phyloP scores from a whole-genome alignment of 53 echinoderm and acorn worm species.

The Holothuria scabra region DNA sequence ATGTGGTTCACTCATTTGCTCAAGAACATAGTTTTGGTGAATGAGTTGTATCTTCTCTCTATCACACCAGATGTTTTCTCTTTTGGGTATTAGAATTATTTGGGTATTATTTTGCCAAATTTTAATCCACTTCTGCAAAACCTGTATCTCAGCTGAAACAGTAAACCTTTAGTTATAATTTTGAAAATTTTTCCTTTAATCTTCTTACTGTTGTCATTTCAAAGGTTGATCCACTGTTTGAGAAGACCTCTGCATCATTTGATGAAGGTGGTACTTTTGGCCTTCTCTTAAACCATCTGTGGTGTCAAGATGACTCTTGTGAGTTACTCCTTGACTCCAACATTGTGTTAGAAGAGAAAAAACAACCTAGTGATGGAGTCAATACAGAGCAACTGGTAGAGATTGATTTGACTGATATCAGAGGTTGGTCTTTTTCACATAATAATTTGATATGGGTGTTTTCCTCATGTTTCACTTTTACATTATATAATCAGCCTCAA shows the following conservation, averaged over 20 bases:
- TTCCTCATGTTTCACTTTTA: background rate
- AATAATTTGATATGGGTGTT: background rate
- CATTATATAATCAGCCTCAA: background rate
- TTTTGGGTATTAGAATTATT: too few relatives aligned
- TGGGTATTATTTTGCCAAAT: too few relatives aligned
- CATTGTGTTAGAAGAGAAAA: slow-evolving; percentile 34
- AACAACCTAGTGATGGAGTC: slow-evolving; percentile 25
- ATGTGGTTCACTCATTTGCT: too few relatives aligned
- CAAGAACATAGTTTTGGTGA: too few relatives aligned
- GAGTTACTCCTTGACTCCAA: slow-evolving; percentile 93
- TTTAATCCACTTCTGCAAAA: too few relatives aligned
- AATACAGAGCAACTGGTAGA: slow-evolving; percentile 24
- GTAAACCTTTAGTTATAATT: background rate
- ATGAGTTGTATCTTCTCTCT: too few relatives aligned
- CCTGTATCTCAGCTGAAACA: background rate
- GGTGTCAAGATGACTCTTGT: slow-evolving; percentile 72
- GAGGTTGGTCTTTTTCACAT: slow-evolving; percentile 58
- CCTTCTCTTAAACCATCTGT: slow-evolving; percentile 86
- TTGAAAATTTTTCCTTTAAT: background rate
- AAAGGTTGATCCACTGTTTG: slow-evolving; percentile 92
- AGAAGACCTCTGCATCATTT: slow-evolving; percentile 93
- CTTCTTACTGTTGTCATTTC: background rate
- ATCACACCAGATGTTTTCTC: too few relatives aligned
- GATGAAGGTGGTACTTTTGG: slow-evolving; percentile 97
- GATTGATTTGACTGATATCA: slow-evolving; percentile 80